Evolutionary conservation across 1,140 invertebrate species (phyloP), one percentile per base, ranked within the genome.

Genomic region (Drosophila bipectinata): DNA sequence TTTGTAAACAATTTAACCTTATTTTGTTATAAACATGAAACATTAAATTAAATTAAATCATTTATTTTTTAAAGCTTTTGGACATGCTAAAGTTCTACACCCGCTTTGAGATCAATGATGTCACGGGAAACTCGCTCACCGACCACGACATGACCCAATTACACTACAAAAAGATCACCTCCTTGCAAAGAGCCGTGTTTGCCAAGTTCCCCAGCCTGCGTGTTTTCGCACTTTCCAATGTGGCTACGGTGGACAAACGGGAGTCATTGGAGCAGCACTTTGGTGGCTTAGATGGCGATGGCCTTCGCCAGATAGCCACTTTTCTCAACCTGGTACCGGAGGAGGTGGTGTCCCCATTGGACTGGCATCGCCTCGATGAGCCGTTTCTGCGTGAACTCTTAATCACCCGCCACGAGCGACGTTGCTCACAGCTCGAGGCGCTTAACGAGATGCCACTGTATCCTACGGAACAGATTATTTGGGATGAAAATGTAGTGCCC

Each of bases 401-500:
- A 91, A 96, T 98, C 92, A 93, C 96, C 8, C 93, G 96, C 8
- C 97, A 99, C 91, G 98, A 99, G 91, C 94, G 96, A 58, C 94
- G 98, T 51, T 94, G 95, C 14, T 99, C 98, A 0, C 99, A 99
- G 88, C 92, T 99, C 37, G 97, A 99, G 91, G 96, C 97, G 49
- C 92, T 99, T 1, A 99, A 99, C 91, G 96, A 98, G 77, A 99
- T 99, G 97, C 98, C 99, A 0, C 93, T 99, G 0, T 99, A 99
- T 92, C 99, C 99, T 1, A 99, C 98, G 0, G 99, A 99, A 91
- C 95, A 98, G 52, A 96, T 99, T 8, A 99, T 99, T 77, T 99
- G 99, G 99, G 98, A 99, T 93, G 98, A 99, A 92, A 99, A 99
- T 90, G 95, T 99, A 32, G 98, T 99, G 0, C 99, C 99, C 0